A percentile compares a stretch with the other conserved stretches of the same genome.
These are phyloP conservation scores for Leptoclinus maculatus DNA, from an alignment of 2,797 vertebrate species.

Conservation along the genomic window DNA sequence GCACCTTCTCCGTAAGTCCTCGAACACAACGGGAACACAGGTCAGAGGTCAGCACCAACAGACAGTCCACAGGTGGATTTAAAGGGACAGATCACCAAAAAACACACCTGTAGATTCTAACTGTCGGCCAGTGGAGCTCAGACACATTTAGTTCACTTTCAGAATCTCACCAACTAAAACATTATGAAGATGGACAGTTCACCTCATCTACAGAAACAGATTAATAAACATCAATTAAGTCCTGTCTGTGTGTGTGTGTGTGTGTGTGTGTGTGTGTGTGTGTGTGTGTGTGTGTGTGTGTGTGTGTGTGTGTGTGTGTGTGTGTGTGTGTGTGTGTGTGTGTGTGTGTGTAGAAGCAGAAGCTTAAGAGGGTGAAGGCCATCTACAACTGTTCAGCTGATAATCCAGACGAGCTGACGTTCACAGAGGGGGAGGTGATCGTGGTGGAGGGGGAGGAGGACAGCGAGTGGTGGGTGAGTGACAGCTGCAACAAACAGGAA, in stretches of 20 bases:
- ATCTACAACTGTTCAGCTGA: slow-evolving; percentile 94
- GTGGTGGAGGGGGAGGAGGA: slow-evolving; percentile 96
- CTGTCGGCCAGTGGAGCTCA: no score
- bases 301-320: neutral
- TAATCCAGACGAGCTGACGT: slow-evolving; percentile 94
- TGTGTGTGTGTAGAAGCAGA: slow-evolving; percentile 84
- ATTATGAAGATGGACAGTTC: no score
- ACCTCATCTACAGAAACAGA: neutral
- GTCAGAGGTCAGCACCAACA: neutral
- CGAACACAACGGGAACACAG: neutral
- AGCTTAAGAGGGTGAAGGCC: slow-evolving; percentile 92
- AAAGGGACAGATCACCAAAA: neutral
- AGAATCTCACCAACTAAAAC: neutral
- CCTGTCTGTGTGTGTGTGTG: slow-evolving; percentile 16
- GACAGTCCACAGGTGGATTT: neutral
- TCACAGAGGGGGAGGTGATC: slow-evolving; percentile 93
- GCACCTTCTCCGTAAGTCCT: slow-evolving; percentile 85
- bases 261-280: no score
- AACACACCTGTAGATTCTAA: neutral
- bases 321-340: slow-evolving; percentile 13
- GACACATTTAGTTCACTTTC: neutral
- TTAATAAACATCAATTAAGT: neutral
- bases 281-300: neutral
- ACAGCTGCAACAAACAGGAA: neutral
- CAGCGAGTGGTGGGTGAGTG: slow-evolving; percentile 97